Base-by-base conservation (phyloP, 1,140 invertebrate genomes). In the Nomia melanderi region DNA sequence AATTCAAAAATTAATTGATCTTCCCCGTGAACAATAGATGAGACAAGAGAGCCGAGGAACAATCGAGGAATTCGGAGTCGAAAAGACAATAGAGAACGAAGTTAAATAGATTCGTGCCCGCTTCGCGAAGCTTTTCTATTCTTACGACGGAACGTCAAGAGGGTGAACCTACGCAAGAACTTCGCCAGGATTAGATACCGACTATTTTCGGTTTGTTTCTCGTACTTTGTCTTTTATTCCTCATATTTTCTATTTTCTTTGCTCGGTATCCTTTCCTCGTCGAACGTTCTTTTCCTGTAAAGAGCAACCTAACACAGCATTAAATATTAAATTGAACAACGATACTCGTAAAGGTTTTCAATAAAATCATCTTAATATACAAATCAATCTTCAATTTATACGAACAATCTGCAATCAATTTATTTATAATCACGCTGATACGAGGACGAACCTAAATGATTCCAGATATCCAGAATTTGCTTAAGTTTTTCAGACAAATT, bases 141-240 rank as follows among this genome's bases (percentile, higher is more conserved):
- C 73, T 60, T 60, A 56, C 39, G 23, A 60, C 11, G 73, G 39
- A 76, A 76, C 65, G 65, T 27, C 29, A 44, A 47, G 29, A 47
- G 54, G 47, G 39, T 29, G 53, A 41, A 59, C 20, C 64, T 60
- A 53, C 56, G 56, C 54, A 31, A 76, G 65, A 76, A 36, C 39
- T 76, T 60, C 54, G 41, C 64, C 65, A 60, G 41, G 65, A 76
- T 76, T 76, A 76, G 73, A 76, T 36, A 23, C 73, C 25, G 39
- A 69, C 73, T 69, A 76, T 76, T 76, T 60, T 76, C 73, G 47
- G 41, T 29, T 76, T 50, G 54, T 69, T 70, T 60, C 41, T 59
- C 12, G 20, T 50, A 60, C 39, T 39, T 69, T 25, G 14, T 20
- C 50, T 53, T 60, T 31, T 23, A 60, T 25, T 6, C 44, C 27